Conservation (phyloP, 2,888 invertebrate genomes). For the Allacma fusca region DNA sequence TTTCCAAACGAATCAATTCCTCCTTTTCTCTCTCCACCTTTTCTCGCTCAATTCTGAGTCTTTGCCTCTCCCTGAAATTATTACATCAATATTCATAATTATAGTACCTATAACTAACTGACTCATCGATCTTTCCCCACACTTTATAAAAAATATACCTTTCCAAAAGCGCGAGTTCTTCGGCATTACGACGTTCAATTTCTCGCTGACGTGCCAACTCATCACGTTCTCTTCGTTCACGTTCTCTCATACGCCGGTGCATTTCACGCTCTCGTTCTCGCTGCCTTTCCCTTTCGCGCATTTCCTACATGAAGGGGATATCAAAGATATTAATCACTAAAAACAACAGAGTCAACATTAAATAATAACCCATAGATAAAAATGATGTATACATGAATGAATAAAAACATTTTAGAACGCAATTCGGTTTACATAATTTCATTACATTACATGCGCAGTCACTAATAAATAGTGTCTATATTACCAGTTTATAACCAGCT, state of each 20-base stretch:
- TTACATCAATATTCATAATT: no score
- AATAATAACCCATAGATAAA: neutral
- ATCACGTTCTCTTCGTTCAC: constrained; percentile 79
- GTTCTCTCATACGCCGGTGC: constrained; percentile 75
- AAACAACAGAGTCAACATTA: neutral
- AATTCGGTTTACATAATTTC: neutral
- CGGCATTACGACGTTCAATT: constrained; percentile 73
- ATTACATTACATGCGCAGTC: neutral
- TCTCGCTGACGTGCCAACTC: constrained; percentile 81
- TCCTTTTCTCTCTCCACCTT: constrained; percentile 87
- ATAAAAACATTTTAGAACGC: neutral
- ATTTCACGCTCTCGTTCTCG: constrained; percentile 78
- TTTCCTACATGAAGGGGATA: constrained; percentile 35
- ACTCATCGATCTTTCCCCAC: no score
- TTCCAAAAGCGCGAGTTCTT: constrained; percentile 52
- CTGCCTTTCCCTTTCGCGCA: constrained; percentile 74
- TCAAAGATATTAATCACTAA: neutral
- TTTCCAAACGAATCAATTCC: constrained; percentile 81
- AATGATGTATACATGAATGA: neutral
- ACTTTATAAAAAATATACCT: constrained; percentile 52
- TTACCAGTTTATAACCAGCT: constrained; percentile 12
- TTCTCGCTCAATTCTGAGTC: constrained; percentile 82
- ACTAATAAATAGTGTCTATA: constrained; percentile 15
- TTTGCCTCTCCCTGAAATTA: constrained; percentile 74
- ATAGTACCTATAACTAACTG: no score